Evolutionary conservation across 2,888 invertebrate species (phyloP).

Genomic region (Gerosis bhagava): DNA sequence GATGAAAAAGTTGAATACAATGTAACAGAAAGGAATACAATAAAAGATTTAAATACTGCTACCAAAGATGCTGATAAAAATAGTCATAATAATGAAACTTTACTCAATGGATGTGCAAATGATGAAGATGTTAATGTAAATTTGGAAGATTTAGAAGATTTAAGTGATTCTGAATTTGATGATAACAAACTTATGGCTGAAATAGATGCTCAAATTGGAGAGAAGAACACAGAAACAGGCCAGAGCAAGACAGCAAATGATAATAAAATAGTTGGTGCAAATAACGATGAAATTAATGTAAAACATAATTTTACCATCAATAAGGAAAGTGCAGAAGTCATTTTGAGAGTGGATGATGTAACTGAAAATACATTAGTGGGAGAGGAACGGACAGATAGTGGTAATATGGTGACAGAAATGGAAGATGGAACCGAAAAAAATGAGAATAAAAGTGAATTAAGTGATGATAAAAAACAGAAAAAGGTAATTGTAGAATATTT

Average conservation of each 20-base stretch:
- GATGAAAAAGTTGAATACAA: too few species aligned
- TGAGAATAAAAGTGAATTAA: not conserved
- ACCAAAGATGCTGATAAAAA: not conserved
- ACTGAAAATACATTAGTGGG: too few species aligned
- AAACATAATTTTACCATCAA: too few species aligned
- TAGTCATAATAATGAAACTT: not conserved
- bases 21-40: too few species aligned
- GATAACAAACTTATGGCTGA: constrained; percentile 45
- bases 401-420: too few species aligned
- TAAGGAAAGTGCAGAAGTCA: too few species aligned
- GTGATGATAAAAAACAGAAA: not conserved
- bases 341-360: too few species aligned
- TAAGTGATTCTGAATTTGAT: constrained; percentile 37
- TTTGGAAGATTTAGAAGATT: constrained; percentile 39
- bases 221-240: constrained; percentile 21
- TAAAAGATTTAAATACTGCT: too few species aligned
- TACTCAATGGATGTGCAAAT: constrained; percentile 18
- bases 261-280: not conserved
- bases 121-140: constrained; percentile 28
- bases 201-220: constrained; percentile 43
- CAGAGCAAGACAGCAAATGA: not conserved
- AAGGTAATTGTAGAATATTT: constrained; percentile 12
- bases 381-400: too few species aligned
- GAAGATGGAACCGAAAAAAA: not conserved
- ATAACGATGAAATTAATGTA: too few species aligned